Percentiles rank a stretch among this genome's conserved stretches.
phyloP scores from a whole-genome alignment of 2,888 invertebrate species.

The Scrobipalpa costella region DNA sequence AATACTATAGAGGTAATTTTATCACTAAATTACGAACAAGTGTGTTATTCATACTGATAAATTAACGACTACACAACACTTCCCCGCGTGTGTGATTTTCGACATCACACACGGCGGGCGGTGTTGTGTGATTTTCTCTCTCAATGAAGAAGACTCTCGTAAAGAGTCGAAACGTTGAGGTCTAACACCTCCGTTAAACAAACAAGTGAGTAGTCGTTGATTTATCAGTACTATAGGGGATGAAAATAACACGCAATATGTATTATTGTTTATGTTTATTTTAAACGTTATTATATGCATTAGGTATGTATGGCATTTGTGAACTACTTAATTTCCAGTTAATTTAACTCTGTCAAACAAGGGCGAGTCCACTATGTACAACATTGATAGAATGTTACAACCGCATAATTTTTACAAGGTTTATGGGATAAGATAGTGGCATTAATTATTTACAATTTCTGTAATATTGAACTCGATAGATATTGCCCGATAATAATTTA shows the following conservation, averaged over 20 bases:
- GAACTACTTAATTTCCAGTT: constrained; percentile 19
- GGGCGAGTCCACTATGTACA: neutral
- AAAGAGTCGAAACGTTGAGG: too few relatives aligned
- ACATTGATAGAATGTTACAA: constrained; percentile 6
- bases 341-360: neutral
- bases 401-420: neutral
- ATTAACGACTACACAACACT: too few relatives aligned
- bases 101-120: too few relatives aligned
- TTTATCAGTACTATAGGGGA: neutral
- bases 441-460: neutral
- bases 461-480: neutral
- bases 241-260: neutral
- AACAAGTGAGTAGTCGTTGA: too few relatives aligned
- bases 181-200: too few relatives aligned
- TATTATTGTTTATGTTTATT: constrained; percentile 22
- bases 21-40: too few relatives aligned
- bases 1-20: too few relatives aligned
- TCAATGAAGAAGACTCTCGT: too few relatives aligned
- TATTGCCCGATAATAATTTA: neutral
- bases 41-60: too few relatives aligned
- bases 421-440: neutral
- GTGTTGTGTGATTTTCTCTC: too few relatives aligned
- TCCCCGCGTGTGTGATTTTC: too few relatives aligned
- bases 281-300: constrained; percentile 25
- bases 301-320: constrained; percentile 26